Base-by-base conservation (phyloP, 2,888 invertebrate species). In the Altica lythri region DNA sequence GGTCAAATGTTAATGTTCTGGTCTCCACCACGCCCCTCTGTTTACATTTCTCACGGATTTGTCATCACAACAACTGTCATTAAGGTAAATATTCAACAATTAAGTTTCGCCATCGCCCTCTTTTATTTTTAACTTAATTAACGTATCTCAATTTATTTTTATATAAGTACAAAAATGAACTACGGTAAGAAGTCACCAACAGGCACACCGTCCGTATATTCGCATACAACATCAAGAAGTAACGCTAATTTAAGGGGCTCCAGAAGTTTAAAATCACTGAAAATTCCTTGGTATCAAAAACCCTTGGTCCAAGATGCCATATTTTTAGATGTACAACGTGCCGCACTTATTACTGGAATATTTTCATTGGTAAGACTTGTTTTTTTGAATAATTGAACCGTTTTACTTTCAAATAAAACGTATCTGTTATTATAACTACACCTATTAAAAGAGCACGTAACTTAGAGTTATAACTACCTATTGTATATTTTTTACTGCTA, bases 121-220 rank as follows among this genome's bases (percentile, higher is more conserved):
- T 4, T 47, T 51, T 53, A 43, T 43, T 32, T 53, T 54, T 22
- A 50, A 44, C 44, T 50, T 45, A 18, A 19, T 43, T 13, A 43
- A 48, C 29, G 29, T 16, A 16, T 6, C n/a, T 6, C 14, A 16
- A 30, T 29, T 13, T 16, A 1, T 17, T 13, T 42, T 38, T 51
- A 32, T 40, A 22, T 40, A 5, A 25, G 10, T 40, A 25, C 5
- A n/a, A 40, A 49, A 14, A 67, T 64, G 85, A 83, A 83, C 75
- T 89, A 89, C 76, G 89, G 88, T 46, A 84, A 89, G 68, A 90
- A 90, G 76, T 88, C 90, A 17, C 91, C 92, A 49, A 88, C 90
- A 66, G 92, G 92, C 38, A 91, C 92, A 63, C 91, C 91, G 6
- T 92, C 92, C 1, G 87, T 93, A 34, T 92, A 93, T 72, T 93